Evolutionary conservation across 2,113 vertebrate species (phyloP).

Genomic region (Periophthalmus modestus): DNA sequence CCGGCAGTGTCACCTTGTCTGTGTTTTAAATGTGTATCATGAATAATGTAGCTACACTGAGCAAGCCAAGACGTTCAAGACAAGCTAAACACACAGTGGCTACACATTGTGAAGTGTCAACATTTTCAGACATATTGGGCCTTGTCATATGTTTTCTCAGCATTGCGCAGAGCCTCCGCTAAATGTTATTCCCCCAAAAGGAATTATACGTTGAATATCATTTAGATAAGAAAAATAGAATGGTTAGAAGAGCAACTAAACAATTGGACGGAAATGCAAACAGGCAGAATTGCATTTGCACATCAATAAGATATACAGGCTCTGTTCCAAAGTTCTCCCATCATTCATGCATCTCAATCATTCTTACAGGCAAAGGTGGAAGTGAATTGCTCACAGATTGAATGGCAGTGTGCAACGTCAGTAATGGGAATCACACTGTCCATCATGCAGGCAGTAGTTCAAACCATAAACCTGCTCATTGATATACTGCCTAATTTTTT

Average conservation of each 20-base stretch:
- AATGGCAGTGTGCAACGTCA: neutral
- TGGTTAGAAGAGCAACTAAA: constrained; percentile 7
- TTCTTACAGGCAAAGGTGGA: neutral
- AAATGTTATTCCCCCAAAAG: constrained; percentile 7
- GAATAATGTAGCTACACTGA: neutral
- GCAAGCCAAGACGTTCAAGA: neutral
- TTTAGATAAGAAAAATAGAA: constrained; percentile 22
- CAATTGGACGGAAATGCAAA: constrained; percentile 13
- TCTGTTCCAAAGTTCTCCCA: neutral
- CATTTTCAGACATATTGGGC: neutral
- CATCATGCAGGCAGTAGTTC: no score
- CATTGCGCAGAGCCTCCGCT: neutral
- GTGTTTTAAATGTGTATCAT: neutral
- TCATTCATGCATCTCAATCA: neutral
- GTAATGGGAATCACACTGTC: neutral
- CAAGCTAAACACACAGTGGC: neutral
- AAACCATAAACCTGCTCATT: no score
- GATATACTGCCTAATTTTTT: no score
- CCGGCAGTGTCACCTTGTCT: constrained; percentile 18
- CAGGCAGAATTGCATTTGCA: constrained; percentile 1
- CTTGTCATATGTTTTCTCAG: neutral
- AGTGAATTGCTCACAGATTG: neutral
- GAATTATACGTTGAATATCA: constrained; percentile 7
- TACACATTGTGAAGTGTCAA: constrained; percentile 1
- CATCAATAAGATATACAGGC: neutral